phyloP scores from a whole-genome alignment of 2,797 vertebrate genomes.

The Eulemur mongoz region DNA sequence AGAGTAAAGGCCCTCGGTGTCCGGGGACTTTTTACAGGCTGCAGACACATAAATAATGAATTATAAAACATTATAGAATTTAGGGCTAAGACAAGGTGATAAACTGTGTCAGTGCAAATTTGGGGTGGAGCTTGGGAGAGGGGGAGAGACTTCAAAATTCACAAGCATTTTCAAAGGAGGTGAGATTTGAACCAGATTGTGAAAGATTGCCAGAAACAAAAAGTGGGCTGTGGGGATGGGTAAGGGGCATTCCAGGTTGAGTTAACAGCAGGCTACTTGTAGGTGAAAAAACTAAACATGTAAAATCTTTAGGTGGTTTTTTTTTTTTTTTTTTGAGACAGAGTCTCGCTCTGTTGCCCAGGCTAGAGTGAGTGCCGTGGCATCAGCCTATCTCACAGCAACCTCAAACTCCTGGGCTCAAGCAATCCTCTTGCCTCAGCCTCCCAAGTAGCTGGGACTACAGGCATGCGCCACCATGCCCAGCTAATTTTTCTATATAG shows the following conservation, averaged over 20 bases:
- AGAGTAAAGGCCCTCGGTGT: not conserved
- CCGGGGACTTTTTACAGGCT: not conserved
- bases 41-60: not conserved
- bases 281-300: constrained; percentile 18
- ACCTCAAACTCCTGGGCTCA: no score
- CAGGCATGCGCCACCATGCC: no score
- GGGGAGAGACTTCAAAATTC: not conserved
- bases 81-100: not conserved
- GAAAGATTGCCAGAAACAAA: constrained; percentile 42
- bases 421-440: no score
- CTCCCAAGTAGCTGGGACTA: no score
- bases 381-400: no score
- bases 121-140: not conserved
- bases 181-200: constrained; percentile 57
- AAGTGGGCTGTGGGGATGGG: constrained; percentile 18
- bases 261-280: constrained; percentile 39
- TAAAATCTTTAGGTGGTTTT: not conserved
- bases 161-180: constrained; percentile 44
- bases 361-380: no score
- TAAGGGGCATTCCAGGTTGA: constrained; percentile 15
- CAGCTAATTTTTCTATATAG: no score
- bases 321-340: no score
- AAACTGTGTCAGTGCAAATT: not conserved
- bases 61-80: not conserved
- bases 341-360: no score